Percentiles rank a stretch among this genome's conserved stretches.
These are phyloP conservation scores for Coreoperca whiteheadi DNA, from an alignment of 2,113 vertebrate genomes.

Conservation along the genomic window DNA sequence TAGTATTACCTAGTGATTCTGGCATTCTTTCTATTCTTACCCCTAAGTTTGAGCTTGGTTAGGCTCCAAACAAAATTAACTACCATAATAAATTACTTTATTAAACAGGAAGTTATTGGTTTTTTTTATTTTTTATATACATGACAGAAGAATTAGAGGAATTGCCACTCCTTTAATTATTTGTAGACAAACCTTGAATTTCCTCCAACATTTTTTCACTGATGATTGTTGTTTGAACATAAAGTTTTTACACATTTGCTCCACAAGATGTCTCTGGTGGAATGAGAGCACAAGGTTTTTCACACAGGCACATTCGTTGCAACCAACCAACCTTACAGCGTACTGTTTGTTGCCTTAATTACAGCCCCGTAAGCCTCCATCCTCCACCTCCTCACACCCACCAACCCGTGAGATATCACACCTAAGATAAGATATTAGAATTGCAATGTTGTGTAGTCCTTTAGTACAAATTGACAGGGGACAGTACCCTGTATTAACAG, in stretches of 20 bases:
- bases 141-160: neutral
- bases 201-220: neutral
- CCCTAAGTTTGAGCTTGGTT: neutral
- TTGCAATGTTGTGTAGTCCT: neutral
- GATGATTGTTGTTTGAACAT: neutral
- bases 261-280: slow-evolving; percentile 54
- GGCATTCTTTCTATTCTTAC: neutral
- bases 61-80: neutral
- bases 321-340: neutral
- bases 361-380: slow-evolving; percentile 1
- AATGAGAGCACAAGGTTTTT: slow-evolving; percentile 1
- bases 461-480: neutral
- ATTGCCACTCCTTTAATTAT: neutral
- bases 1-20: neutral
- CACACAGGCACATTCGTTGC: neutral
- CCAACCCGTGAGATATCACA: neutral
- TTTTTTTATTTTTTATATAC: no score
- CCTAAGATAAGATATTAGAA: neutral
- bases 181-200: neutral
- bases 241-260: neutral
- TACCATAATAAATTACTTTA: neutral
- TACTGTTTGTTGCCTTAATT: neutral
- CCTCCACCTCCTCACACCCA: neutral
- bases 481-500: neutral
- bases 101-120: neutral